Base-by-base conservation (phyloP, 2,797 vertebrate species). In the Spinibarbus caldwelli region DNA sequence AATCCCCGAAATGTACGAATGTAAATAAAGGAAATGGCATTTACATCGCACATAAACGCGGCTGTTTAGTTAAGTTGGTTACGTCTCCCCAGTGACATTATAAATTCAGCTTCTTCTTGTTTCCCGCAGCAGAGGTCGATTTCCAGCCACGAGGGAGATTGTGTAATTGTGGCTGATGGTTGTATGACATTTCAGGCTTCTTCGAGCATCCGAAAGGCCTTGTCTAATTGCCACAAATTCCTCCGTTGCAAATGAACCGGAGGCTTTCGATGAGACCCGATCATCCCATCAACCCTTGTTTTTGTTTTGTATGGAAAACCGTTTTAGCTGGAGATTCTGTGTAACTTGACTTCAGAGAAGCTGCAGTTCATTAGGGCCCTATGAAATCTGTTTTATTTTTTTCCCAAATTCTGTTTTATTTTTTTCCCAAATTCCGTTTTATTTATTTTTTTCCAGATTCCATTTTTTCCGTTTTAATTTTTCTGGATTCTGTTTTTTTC, bases 111-210 rank as follows among this genome's bases (percentile, higher is more conserved):
- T 85, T 73, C 29, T 66, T 76, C 21, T 67, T 72, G 31, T 21
- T 49, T 57, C 70, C 21, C 8, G 66, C 47, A 38, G 66, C 23
- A 77, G 68, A 81, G 49, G 64, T 38, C 26, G 54, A 26, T 62
- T 75, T 41, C 49, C 34, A 36, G 10, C 45, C 72, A 21, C 34
- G 15, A 34, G 83, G 43, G 78, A 85, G 54, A 15, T 59, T 57
- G 38, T 31, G 52, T 84, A 87, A 87, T 84, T 82, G 73, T 38
- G 83, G 54, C 54, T 75, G 83, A 85, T 78, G 77, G 38, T 80
- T 43, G 41, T 34, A 26, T 89, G 88, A 87, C 87, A 87, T 90
- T 89, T 89, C 59, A 21, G 73, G 68, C n/a, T 23, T 85, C 26
- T 23, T 82, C 15, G 31, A 34, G 59, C 17, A 79, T 64, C 52